Percentiles rank a stretch among this genome's conserved stretches.
Conservation (phyloP, 2,113 vertebrate genomes). For the Chaenogobius annularis region DNA sequence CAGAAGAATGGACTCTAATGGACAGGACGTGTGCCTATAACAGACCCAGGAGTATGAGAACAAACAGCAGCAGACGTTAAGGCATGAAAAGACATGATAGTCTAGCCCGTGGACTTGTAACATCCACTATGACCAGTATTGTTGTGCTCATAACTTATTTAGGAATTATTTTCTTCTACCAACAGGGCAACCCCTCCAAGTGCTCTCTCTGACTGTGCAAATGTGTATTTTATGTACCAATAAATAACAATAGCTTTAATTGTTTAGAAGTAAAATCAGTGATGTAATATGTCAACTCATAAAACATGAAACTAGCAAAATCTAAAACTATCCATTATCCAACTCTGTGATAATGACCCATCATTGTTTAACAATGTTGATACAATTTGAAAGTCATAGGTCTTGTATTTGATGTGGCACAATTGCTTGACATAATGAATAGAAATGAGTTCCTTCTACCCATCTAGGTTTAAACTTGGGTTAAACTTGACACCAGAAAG, state of each 20-base stretch:
- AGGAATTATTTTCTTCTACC: conserved; percentile 23
- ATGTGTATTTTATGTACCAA: not conserved
- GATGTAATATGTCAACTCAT: no score
- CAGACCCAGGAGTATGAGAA: conserved; percentile 47
- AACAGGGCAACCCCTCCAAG: not conserved
- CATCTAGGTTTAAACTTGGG: not conserved
- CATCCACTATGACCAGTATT: conserved; percentile 47
- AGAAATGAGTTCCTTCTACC: not conserved
- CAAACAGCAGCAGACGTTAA: conserved; percentile 50
- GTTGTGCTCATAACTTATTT: conserved; percentile 61
- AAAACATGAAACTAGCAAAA: no score
- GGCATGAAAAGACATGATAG: conserved; percentile 54
- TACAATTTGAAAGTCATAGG: no score
- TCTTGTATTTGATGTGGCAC: no score
- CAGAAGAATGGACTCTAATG: conserved; percentile 62
- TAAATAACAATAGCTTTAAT: no score
- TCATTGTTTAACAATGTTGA: no score
- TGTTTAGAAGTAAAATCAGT: no score
- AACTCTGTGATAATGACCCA: no score
- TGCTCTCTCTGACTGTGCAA: not conserved
- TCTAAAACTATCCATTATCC: no score
- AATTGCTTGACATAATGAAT: not conserved
- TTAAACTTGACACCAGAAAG: not conserved
- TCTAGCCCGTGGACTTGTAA: conserved; percentile 61
- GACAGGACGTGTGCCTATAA: conserved; percentile 58